These are phyloP conservation scores for Vanessa cardui DNA, from an alignment of 2,888 invertebrate genomes.

Conservation along the genomic window DNA sequence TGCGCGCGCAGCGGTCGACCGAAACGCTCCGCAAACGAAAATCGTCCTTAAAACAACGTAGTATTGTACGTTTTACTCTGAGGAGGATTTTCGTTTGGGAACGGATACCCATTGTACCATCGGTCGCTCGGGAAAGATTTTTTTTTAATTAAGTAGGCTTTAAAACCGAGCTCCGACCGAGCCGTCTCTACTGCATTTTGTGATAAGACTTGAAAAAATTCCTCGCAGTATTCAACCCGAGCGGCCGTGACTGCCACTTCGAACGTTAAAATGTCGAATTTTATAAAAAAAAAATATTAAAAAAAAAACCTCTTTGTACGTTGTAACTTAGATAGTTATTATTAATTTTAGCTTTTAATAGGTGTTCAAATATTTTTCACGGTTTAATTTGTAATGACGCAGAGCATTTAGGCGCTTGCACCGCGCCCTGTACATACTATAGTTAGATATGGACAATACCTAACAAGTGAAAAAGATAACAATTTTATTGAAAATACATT, in stretches of 20 bases:
- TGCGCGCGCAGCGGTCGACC: not conserved
- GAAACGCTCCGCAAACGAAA: not conserved
- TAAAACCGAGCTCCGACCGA: constrained; percentile 39
- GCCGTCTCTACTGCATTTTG: constrained; percentile 61
- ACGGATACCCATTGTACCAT: constrained; percentile 25
- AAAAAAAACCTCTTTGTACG: constrained; percentile 67
- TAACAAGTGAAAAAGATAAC: constrained; percentile 77
- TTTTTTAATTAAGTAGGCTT: constrained; percentile 52
- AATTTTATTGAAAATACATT: constrained; percentile 81
- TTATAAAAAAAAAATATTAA: constrained; percentile 38
- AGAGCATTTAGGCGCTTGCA: constrained; percentile 64
- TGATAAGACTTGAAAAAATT: constrained; percentile 56
- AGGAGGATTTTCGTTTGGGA: constrained; percentile 28
- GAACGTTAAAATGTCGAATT: constrained; percentile 40
- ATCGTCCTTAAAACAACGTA: not conserved
- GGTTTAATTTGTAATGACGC: constrained; percentile 58
- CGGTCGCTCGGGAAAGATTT: constrained; percentile 51
- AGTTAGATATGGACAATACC: constrained; percentile 82
- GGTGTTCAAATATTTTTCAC: constrained; percentile 77
- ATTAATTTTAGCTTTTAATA: constrained; percentile 79
- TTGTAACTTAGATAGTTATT: constrained; percentile 73
- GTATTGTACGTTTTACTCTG: not conserved
- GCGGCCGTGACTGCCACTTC: constrained; percentile 46
- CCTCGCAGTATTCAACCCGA: constrained; percentile 45
- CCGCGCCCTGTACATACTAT: constrained; percentile 66